Conservation (phyloP, 2,888 invertebrate species). For the Taphrorychus bicolor region DNA sequence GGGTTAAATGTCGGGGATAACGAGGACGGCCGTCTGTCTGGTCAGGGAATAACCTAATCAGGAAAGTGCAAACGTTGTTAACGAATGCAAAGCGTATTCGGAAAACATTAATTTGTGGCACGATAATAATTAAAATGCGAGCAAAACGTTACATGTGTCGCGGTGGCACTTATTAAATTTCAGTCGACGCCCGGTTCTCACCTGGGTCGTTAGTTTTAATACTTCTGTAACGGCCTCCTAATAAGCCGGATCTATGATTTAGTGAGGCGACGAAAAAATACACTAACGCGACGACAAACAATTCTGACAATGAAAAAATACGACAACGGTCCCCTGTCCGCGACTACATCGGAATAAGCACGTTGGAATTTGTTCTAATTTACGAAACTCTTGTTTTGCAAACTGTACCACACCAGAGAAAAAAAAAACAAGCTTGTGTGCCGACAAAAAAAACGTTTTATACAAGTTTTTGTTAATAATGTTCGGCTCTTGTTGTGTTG, state of each 20-base stretch:
- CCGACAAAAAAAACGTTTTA: constrained; percentile 21
- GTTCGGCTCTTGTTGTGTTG: not conserved
- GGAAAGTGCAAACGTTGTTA: constrained; percentile 4
- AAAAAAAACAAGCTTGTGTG: constrained; percentile 21
- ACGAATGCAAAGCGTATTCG: constrained; percentile 18
- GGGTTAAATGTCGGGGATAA: not conserved
- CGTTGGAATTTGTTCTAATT: constrained; percentile 37
- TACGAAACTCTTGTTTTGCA: constrained; percentile 27
- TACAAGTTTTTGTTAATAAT: not conserved
- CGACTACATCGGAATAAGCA: constrained; percentile 22
- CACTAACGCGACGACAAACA: not conserved
- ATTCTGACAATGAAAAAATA: constrained; percentile 26
- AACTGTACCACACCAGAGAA: constrained; percentile 18
- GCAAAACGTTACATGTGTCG: constrained; percentile 37
- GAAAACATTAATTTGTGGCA: constrained; percentile 28
- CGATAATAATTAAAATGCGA: constrained; percentile 32
- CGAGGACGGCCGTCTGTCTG: no score
- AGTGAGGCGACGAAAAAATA: not conserved
- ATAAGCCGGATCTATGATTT: not conserved
- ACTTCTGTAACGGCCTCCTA: not conserved
- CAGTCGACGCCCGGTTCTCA: constrained; percentile 31
- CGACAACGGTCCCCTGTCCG: constrained; percentile 24
- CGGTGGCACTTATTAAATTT: constrained; percentile 31
- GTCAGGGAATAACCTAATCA: not conserved
- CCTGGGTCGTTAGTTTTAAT: constrained; percentile 8